Percentiles rank a stretch among this genome's conserved stretches.
Conservation (phyloP, 2,113 vertebrate genomes). For the Bothrops jararaca region DNA sequence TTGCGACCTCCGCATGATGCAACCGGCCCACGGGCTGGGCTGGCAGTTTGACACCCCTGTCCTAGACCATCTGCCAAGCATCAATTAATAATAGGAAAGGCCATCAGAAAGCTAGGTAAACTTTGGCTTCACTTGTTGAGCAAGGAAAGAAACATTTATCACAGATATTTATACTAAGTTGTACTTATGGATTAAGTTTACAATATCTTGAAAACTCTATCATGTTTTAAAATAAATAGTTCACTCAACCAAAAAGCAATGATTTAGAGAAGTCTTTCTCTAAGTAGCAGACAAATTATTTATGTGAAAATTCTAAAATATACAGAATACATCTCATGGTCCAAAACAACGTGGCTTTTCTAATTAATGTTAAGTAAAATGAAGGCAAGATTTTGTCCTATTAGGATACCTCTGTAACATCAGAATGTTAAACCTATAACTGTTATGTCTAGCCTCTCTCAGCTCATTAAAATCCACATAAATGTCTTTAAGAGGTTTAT, state of each 20-base stretch:
- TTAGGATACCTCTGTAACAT: not conserved
- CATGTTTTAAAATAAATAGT: not conserved
- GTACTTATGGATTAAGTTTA: slow-evolving; percentile 49
- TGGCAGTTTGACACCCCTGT: too few species aligned
- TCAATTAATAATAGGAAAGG: slow-evolving; percentile 33
- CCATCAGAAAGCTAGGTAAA: slow-evolving; percentile 33
- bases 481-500: too few species aligned
- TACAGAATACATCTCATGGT: not conserved
- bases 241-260: not conserved
- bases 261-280: not conserved
- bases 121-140: slow-evolving; percentile 34
- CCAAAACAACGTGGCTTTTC: not conserved
- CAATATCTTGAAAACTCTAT: slow-evolving; percentile 34
- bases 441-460: too few species aligned
- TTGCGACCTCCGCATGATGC: too few species aligned
- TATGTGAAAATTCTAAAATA: not conserved
- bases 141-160: slow-evolving; percentile 34
- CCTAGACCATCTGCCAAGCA: not conserved
- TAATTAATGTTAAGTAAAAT: not conserved
- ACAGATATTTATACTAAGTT: slow-evolving; percentile 51
- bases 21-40: too few species aligned
- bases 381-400: not conserved
- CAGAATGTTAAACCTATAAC: not conserved
- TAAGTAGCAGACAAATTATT: not conserved
- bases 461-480: too few species aligned